Conservation (phyloP, 1,140 invertebrate genomes). For the Drosophila nebulosa region DNA sequence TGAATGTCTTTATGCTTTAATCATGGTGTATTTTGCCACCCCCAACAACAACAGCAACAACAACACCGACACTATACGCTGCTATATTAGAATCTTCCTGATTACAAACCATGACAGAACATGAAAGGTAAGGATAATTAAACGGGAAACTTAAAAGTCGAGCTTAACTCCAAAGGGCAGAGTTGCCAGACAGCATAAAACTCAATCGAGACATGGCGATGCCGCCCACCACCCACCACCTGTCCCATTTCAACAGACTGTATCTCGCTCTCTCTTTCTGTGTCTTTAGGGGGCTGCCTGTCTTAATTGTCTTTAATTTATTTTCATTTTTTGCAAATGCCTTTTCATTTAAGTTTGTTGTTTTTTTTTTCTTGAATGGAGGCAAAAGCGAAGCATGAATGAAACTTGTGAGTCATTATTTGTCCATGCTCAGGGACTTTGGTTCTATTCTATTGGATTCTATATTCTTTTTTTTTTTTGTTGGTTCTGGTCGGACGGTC, state of each 20-base stretch:
- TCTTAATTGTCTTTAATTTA: constrained; percentile 26
- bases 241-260: neutral
- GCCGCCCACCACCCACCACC: neutral
- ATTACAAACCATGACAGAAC: constrained; percentile 89
- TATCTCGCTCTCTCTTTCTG: constrained; percentile 12
- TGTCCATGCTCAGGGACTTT: neutral
- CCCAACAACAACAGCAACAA: constrained; percentile 59
- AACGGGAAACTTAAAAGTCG: constrained; percentile 9
- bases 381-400: constrained; percentile 27
- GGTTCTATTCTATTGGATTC: neutral
- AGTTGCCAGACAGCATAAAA: constrained; percentile 16
- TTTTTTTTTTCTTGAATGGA: constrained; percentile 22
- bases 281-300: neutral
- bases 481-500: neutral
- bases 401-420: constrained; percentile 31
- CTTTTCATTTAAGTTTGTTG: neutral
- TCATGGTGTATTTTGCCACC: constrained; percentile 86
- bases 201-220: neutral
- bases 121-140: constrained; percentile 85
- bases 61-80: constrained; percentile 83
- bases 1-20: constrained; percentile 86
- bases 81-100: constrained; percentile 86
- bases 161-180: constrained; percentile 9
- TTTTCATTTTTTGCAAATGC: constrained; percentile 8
- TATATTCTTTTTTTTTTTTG: neutral